Base-by-base conservation (phyloP, 1,140 invertebrate species). In the Anoplophora glabripennis region DNA sequence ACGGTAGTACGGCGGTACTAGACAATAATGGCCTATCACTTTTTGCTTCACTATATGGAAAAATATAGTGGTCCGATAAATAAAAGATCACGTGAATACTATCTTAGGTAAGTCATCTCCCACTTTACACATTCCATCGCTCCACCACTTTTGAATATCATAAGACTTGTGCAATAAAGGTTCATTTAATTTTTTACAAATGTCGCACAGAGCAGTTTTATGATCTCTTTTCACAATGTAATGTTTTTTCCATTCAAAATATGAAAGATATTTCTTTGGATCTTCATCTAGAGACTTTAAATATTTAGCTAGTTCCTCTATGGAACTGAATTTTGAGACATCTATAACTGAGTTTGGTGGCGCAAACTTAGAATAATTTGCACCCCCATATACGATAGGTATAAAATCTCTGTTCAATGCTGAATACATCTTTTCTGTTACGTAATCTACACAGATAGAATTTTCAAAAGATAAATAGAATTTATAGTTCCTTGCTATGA, bases 381-480 rank as follows among this genome's bases (percentile, higher is more conserved):
- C 77, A 9, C 76, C 78, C 0, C 83, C 82, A 42, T 79, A 78
- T 0, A 85, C 80, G 8, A 86, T 76, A 0, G 85, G 84, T 10
- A 86, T 70, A 2, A 84, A 72, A 48, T 74, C 55, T 7, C 67
- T 62, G 21, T 64, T 49, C n/a, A 80, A 51, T 0, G 67, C 63
- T 4, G 58, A 70, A 63, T 77, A 85, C 5, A 86, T 75, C 64
- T 84, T 84, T 65, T 84, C 83, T 1, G 83, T 84, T 1, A 84
- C 72, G 61, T 84, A 84, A 61, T 84, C 83, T 4, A 61, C 70
- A 61, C 79, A 80, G 1, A 76, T 56, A 5, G 79, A 76, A 63
- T 88, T 87, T 68, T 88, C 85, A 40, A 85, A 84, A 0, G 84
- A 74, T 47, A 87, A 67, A 67, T 86, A 86, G 54, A 53, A 60